Conservation (phyloP, 2,113 vertebrate genomes). For the Eulacestoma nigropectus region DNA sequence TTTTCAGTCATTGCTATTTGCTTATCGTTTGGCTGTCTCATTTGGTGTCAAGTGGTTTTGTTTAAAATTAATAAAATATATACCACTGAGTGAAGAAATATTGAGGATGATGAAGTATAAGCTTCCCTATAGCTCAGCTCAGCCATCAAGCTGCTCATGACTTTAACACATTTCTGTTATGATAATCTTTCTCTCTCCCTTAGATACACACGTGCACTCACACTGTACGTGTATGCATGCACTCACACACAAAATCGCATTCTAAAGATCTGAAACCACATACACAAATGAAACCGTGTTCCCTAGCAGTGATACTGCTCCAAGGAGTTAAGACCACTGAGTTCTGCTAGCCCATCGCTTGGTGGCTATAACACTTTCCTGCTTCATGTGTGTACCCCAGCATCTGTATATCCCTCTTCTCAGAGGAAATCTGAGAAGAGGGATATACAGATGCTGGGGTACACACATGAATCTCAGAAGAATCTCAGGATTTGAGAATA, state of each 20-base stretch:
- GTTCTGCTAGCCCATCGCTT: not conserved
- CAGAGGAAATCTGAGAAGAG: no score
- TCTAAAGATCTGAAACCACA: not conserved
- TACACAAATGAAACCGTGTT: not conserved
- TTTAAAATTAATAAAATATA: slow-evolving; percentile 22
- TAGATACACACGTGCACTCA: not conserved
- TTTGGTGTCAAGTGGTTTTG: not conserved
- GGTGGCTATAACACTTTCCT: not conserved
- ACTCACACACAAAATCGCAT: not conserved
- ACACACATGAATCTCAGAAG: no score
- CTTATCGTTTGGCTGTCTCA: slow-evolving; percentile 10
- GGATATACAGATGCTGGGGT: no score
- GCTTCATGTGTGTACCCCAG: not conserved
- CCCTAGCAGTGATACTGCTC: not conserved
- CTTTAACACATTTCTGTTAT: not conserved
- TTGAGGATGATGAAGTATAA: not conserved
- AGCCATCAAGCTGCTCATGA: not conserved
- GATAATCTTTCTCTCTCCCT: not conserved
- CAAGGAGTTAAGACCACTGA: not conserved
- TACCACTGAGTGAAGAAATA: slow-evolving; percentile 28
- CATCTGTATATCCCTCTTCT: not conserved
- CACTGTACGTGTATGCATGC: fast-evolving
- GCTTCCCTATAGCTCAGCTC: not conserved
- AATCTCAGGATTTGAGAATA: not conserved
- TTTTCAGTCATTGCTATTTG: slow-evolving; percentile 12